These are phyloP conservation scores for Cherax quadricarinatus DNA, from an alignment of 1,140 invertebrate genomes.

Conservation along the genomic window DNA sequence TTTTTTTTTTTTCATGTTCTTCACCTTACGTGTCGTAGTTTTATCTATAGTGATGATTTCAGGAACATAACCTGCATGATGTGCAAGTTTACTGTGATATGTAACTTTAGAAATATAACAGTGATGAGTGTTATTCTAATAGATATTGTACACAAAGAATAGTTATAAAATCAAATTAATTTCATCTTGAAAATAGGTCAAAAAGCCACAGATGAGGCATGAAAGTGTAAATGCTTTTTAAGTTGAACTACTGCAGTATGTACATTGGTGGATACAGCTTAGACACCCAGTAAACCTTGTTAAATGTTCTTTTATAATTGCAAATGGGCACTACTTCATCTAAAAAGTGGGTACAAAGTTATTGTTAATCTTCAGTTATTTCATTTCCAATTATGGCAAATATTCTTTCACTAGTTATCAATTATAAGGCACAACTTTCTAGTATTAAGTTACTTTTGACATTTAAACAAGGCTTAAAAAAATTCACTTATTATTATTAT, in stretches of 20 bases:
- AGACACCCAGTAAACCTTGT: background rate
- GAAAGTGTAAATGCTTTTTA: background rate
- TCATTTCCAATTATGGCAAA: background rate
- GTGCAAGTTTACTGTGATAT: no score
- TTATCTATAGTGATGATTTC: no score
- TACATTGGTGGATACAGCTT: background rate
- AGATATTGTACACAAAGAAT: conserved; percentile 25
- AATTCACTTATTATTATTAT: no score
- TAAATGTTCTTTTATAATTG: background rate
- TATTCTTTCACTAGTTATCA: background rate
- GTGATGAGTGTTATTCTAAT: conserved; percentile 1
- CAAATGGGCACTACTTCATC: background rate
- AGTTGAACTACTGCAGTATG: background rate
- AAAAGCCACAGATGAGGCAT: background rate
- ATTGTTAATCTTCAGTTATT: background rate
- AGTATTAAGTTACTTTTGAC: background rate
- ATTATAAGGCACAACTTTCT: conserved; percentile 13
- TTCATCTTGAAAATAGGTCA: background rate
- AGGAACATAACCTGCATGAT: no score
- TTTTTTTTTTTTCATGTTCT: no score
- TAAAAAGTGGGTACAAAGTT: background rate
- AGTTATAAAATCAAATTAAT: conserved; percentile 20
- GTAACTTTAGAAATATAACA: no score
- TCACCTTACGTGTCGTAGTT: no score
- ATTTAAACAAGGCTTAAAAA: background rate